Evolutionary conservation across 2,888 invertebrate genomes (phyloP), one percentile per base, ranked within the genome.

Genomic region (Caradrina kadenii): DNA sequence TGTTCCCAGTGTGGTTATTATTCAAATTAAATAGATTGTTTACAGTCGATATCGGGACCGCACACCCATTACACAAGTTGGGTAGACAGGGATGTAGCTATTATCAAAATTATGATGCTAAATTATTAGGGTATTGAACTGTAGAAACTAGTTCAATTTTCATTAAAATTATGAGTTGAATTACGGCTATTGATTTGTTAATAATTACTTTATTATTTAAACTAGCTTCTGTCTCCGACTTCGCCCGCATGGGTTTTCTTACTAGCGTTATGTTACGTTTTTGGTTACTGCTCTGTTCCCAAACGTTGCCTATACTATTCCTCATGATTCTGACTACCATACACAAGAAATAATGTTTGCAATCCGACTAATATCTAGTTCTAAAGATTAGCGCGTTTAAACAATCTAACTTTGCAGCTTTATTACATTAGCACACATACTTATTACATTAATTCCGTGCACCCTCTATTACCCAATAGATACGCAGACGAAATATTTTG

Each of bases 1-100:
- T 67, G 70, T 76, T 77, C 59, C 63, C 53, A 50, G 64, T 52
- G 63, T 52, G 63, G 76, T 70, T 75, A 82, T 82, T 83, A 82
- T 79, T 75, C 64, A 72, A 79, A 83, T 83, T 79, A 83, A 82
- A 80, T 77, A 70, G 73, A 74, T 83, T 75, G 76, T 82, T 83
- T 79, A 64, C 76, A 69, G 62, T 72, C 49, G 64, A 69, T 74
- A 75, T 52, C 19, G 59, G 26, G 56, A 79, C 79, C 73, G 63
- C 72, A 70, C 70, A 63, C 66, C 63, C 68, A 61, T 59, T 61
- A 62, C 6, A 62, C 56, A 53, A 60, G 45, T 62, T 53, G 15
- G 56, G 50, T 62, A 58, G 54, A 62, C 55, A 64, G 64, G 42
- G 67, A 64, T 64, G 58, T 54, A 8, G 49, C 50, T 52, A 68